Evolutionary conservation across 2,797 vertebrate species (phyloP), one percentile per base, ranked within the genome.

Genomic region (Paguma larvata): DNA sequence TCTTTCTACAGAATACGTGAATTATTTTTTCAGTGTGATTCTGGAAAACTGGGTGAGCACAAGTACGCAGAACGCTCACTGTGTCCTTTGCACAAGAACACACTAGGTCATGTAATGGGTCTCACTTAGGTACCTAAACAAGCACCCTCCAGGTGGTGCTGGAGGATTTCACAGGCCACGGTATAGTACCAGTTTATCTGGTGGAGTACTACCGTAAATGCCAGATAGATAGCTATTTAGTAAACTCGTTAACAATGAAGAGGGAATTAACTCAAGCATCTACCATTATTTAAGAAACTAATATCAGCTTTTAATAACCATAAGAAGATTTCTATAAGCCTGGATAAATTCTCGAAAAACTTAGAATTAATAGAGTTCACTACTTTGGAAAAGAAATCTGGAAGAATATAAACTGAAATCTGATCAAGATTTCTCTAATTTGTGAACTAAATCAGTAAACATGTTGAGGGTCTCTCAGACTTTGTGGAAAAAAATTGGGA

Each of bases 351-450:
- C 19, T 44, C 27, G 25, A 32, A 67, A 78, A 96, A 30, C 25
- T 77, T 72, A 67, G 12, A 80, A 46, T 48, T 89, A 44, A 30
- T 21, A 23, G 7, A 67, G 2, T 83, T 96, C n/a, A 77, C 25
- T 48, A 62, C 25, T 80, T 92, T 86, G 65, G 77, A 75, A 92
- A 72, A 86, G 19, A 4, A 79, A 89, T 63, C 38, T 85, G n/a
- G 46, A 73, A n/a, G 12, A 75, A 79, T 32, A 59, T 46, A 75
- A 94, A 78, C 32, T 53, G 70, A 82, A 78, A 73, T 34, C 21
- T 93, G 41, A 56, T 92, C 30, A 70, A 63, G 38, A 78, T 84
- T 93, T 88, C 4, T 25, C 23, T 63, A 78, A 80, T 79, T 91
- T 89, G 14, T 75, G 82, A 89, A 82, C 44, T 18, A 93, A 68